A percentile compares a stretch with the other conserved stretches of the same genome.
Evolutionary conservation across 37 sponge, comb jelly and placozoan species (phyloP).

Genomic region (Sycon ciliatum): DNA sequence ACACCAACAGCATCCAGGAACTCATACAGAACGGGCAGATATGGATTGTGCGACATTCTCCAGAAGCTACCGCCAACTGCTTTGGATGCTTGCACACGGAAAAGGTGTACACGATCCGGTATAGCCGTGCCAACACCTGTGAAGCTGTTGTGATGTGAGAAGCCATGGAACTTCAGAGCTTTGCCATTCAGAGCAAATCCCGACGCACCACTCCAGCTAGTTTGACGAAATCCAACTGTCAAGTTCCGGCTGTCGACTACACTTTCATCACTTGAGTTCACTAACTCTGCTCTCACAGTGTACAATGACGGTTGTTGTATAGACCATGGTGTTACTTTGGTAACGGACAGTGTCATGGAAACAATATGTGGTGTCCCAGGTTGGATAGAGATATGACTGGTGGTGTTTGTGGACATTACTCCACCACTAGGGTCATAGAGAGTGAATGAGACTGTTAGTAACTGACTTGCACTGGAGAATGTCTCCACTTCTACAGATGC

Average conservation of each 20-base stretch:
- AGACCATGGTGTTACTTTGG: too few relatives aligned
- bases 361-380: too few relatives aligned
- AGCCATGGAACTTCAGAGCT: constrained; percentile 36
- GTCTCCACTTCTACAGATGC: too few relatives aligned
- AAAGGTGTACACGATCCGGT: constrained; percentile 41
- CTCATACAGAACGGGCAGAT: constrained; percentile 38
- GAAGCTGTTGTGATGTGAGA: constrained; percentile 51
- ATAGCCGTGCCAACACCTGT: constrained; percentile 43
- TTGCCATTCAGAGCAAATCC: constrained; percentile 39
- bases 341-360: too few relatives aligned
- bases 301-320: constrained; percentile 45
- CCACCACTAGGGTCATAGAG: too few relatives aligned
- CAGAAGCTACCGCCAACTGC: constrained; percentile 47
- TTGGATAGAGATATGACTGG: too few relatives aligned
- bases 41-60: constrained; percentile 58
- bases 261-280: too few relatives aligned
- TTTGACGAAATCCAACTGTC: constrained; percentile 23
- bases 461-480: too few relatives aligned
- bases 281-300: constrained; percentile 5
- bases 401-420: too few relatives aligned
- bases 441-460: too few relatives aligned
- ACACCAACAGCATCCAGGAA: constrained; percentile 39
- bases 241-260: too few relatives aligned
- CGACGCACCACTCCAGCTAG: constrained; percentile 30
- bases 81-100: constrained; percentile 40